Evolutionary conservation across 2,113 vertebrate genomes (phyloP).

Genomic region (Fukomys damarensis): DNA sequence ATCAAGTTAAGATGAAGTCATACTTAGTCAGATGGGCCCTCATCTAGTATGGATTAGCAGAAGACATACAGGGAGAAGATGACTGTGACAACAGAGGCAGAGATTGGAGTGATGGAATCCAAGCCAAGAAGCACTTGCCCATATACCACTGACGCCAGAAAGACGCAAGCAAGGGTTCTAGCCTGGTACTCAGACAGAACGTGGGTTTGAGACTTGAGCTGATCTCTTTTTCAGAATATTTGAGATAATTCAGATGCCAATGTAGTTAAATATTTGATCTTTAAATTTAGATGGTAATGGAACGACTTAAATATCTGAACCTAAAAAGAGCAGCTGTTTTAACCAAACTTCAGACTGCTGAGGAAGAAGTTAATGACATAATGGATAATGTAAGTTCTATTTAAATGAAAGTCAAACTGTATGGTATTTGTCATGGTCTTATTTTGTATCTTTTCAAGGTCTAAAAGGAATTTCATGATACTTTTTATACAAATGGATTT

Average conservation of each 20-base stretch:
- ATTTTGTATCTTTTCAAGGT: not conserved
- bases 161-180: not conserved
- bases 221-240: not conserved
- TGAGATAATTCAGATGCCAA: conserved; percentile 13
- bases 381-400: conserved; percentile 86
- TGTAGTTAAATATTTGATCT: conserved; percentile 66
- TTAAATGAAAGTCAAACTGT: not conserved
- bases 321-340: conserved; percentile 87
- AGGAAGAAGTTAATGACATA: conserved; percentile 86
- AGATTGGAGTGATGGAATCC: not conserved
- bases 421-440: not conserved
- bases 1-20: not conserved
- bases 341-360: conserved; percentile 86
- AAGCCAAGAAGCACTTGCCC: not conserved
- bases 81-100: not conserved
- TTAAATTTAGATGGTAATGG: conserved; percentile 88
- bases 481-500: conserved; percentile 22
- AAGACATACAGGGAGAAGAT: not conserved
- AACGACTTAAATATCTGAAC: conserved; percentile 90
- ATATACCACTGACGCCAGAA: not conserved
- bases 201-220: not conserved
- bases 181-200: not conserved
- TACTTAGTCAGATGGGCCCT: not conserved
- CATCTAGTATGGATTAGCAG: not conserved
- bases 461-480: conserved; percentile 4